Conservation (phyloP, 2,888 invertebrate species). For the Synanthedon andrenaeformis region DNA sequence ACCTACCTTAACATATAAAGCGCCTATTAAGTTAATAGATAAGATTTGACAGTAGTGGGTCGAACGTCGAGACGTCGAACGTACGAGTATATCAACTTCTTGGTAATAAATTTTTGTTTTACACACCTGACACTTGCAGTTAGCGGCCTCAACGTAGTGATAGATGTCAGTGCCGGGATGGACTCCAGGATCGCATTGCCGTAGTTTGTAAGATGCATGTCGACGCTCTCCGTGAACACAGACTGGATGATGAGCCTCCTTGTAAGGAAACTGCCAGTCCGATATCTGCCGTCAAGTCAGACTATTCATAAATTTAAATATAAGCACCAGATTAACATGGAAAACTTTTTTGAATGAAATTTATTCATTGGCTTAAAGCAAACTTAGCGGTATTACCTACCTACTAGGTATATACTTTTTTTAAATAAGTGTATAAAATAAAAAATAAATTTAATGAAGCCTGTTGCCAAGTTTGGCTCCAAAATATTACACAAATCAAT, state of each 20-base stretch:
- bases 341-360: too few species aligned
- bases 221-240: constrained; percentile 82
- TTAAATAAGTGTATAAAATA: too few species aligned
- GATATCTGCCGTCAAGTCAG: constrained; percentile 69
- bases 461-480: too few species aligned
- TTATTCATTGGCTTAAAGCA: too few species aligned
- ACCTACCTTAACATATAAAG: too few species aligned
- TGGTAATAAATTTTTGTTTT: background rate
- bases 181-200: constrained; percentile 81
- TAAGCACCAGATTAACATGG: background rate
- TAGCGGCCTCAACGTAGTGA: constrained; percentile 82
- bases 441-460: too few species aligned
- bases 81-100: too few species aligned
- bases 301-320: background rate
- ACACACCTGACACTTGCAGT: constrained; percentile 76
- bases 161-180: constrained; percentile 77
- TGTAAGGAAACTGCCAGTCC: constrained; percentile 91
- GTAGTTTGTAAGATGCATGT: constrained; percentile 73
- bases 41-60: too few species aligned
- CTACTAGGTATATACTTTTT: background rate
- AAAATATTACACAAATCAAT: background rate
- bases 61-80: too few species aligned
- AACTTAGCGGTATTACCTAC: background rate
- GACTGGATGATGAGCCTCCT: constrained; percentile 86
- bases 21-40: too few species aligned